phyloP scores from a whole-genome alignment of 2,113 vertebrate species.

The Carlito syrichta region DNA sequence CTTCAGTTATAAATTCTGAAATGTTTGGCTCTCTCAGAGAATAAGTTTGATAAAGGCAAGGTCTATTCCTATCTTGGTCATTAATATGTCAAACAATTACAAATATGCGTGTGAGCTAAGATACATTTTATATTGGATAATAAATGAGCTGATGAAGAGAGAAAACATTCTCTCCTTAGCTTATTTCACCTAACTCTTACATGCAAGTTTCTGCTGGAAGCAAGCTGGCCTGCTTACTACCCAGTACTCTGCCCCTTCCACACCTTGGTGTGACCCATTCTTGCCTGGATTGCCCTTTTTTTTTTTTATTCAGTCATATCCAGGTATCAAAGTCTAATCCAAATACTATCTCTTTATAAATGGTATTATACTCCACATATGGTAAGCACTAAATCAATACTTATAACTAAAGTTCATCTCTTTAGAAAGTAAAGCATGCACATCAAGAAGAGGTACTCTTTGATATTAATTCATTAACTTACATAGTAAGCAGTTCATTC shows the following conservation, averaged over 20 bases:
- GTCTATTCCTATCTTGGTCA: background rate
- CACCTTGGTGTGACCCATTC: no score
- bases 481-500: background rate
- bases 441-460: background rate
- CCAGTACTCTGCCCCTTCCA: background rate
- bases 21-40: background rate
- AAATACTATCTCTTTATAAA: background rate
- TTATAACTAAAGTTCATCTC: background rate
- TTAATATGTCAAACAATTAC: background rate
- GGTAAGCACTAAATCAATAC: background rate
- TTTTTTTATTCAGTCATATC: background rate
- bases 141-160: background rate
- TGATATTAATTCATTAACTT: background rate
- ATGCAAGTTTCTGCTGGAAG: background rate
- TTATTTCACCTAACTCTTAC: background rate
- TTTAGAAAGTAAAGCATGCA: background rate
- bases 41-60: background rate
- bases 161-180: background rate
- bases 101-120: background rate
- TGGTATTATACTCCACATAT: background rate
- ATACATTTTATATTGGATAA: fast-evolving
- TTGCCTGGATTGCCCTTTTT: no score
- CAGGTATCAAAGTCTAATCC: background rate
- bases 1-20: background rate
- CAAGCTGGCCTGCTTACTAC: background rate